These are phyloP conservation scores for Halcyon leucocephala DNA, from an alignment of 2,797 vertebrate species.

Conservation along the genomic window DNA sequence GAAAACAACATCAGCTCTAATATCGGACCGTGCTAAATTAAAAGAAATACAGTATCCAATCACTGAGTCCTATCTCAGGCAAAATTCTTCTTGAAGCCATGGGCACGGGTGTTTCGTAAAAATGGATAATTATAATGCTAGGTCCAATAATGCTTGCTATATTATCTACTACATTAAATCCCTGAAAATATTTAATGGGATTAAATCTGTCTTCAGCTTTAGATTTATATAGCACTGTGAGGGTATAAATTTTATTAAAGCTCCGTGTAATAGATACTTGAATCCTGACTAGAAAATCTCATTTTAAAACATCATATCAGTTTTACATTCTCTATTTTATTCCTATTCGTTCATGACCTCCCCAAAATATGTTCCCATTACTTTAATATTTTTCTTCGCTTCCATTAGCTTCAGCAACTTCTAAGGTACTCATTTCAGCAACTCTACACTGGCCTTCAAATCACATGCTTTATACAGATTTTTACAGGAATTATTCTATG, in stretches of 20 bases:
- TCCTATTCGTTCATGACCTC: background rate
- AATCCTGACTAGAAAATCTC: constrained; percentile 16
- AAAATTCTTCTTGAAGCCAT: constrained; percentile 2
- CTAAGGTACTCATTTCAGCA: background rate
- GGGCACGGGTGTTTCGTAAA: background rate
- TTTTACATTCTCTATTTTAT: background rate
- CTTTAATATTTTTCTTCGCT: background rate
- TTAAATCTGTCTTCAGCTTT: constrained; percentile 37
- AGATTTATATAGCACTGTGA: constrained; percentile 19
- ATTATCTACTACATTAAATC: constrained; percentile 25
- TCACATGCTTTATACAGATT: background rate
- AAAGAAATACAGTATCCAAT: background rate
- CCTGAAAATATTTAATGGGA: constrained; percentile 53
- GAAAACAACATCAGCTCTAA: background rate
- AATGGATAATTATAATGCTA: background rate
- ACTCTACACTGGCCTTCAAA: background rate
- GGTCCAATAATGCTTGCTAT: background rate
- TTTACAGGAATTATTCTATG: background rate
- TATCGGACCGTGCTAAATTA: background rate
- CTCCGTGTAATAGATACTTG: background rate
- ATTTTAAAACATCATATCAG: background rate
- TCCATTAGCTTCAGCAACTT: background rate
- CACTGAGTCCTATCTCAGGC: background rate
- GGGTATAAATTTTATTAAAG: constrained; percentile 47
- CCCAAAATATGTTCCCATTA: background rate